A percentile compares a stretch with the other conserved stretches of the same genome.
phyloP scores from a whole-genome alignment of 2,797 vertebrate species.

The Hemibagrus guttatus region DNA sequence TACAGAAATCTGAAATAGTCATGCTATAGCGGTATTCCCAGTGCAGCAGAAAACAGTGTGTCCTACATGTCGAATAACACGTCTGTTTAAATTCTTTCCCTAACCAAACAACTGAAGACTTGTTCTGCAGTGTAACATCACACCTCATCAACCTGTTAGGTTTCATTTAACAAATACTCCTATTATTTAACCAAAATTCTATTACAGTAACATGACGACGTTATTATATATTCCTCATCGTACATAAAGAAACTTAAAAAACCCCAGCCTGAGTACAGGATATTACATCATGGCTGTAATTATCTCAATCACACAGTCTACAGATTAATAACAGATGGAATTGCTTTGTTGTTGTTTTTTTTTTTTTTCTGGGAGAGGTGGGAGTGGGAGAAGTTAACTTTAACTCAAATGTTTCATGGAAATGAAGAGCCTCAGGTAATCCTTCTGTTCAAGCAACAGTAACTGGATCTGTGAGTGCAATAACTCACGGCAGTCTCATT shows the following conservation, averaged over 20 bases:
- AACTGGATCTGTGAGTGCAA: constrained; percentile 16
- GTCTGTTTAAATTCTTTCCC: constrained; percentile 2
- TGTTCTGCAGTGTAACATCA: not conserved
- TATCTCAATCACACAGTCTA: constrained; percentile 22
- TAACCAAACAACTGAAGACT: not conserved
- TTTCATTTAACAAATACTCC: not conserved
- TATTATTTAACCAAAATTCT: not conserved
- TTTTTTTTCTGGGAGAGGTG: too few relatives aligned
- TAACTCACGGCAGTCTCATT: constrained; percentile 18
- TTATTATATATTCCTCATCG: not conserved
- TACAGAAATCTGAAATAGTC: not conserved
- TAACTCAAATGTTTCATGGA: constrained; percentile 35
- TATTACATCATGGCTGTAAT: constrained; percentile 25
- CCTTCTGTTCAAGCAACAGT: constrained; percentile 1
- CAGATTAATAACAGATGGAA: constrained; percentile 15
- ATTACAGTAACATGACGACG: not conserved
- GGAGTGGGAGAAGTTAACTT: constrained; percentile 25
- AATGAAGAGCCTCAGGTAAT: constrained; percentile 32
- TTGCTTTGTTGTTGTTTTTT: not conserved
- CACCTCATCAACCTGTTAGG: not conserved
- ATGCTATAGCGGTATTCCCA: constrained; percentile 1
- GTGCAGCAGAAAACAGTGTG: not conserved
- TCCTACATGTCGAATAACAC: not conserved
- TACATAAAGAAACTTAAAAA: not conserved
- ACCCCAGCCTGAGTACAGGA: not conserved